Evolutionary conservation across 2,888 invertebrate species (phyloP).

Genomic region (Aphodius granarius): DNA sequence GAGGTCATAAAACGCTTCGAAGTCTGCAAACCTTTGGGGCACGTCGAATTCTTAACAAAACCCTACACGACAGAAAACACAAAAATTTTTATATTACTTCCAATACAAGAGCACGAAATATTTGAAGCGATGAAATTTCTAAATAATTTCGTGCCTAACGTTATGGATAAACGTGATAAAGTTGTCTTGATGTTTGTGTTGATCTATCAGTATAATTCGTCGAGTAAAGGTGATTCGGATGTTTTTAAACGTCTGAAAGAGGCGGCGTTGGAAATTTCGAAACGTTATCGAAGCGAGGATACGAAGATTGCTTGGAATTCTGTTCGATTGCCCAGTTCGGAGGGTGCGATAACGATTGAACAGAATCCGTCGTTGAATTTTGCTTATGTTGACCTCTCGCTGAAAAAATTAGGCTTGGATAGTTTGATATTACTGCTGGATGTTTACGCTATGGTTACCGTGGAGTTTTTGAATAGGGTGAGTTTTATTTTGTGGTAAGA

Average conservation of each 20-base stretch:
- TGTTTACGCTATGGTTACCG: slow-evolving; percentile 69
- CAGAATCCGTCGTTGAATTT: slow-evolving; percentile 55
- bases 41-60: slow-evolving; percentile 86
- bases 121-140: slow-evolving; percentile 68
- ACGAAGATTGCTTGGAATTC: slow-evolving; percentile 72
- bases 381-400: slow-evolving; percentile 67
- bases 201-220: slow-evolving; percentile 64
- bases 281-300: slow-evolving; percentile 68
- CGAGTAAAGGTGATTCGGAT: slow-evolving; percentile 62
- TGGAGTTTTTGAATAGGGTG: slow-evolving; percentile 89
- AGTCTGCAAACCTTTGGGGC: slow-evolving; percentile 81
- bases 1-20: slow-evolving; percentile 67
- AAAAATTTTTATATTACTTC: slow-evolving; percentile 75
- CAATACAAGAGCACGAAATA: slow-evolving; percentile 62
- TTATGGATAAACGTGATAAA: slow-evolving; percentile 75
- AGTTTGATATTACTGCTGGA: slow-evolving; percentile 71
- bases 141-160: slow-evolving; percentile 65
- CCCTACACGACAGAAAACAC: slow-evolving; percentile 96
- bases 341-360: slow-evolving; percentile 41
- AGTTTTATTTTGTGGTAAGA: slow-evolving; percentile 36
- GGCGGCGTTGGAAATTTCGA: slow-evolving; percentile 62
- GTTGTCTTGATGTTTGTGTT: slow-evolving; percentile 76
- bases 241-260: slow-evolving; percentile 60
- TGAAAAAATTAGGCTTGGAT: slow-evolving; percentile 72
- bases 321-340: slow-evolving; percentile 58